Conservation (phyloP, 1,140 invertebrate genomes). For the Drosophila gunungcola region DNA sequence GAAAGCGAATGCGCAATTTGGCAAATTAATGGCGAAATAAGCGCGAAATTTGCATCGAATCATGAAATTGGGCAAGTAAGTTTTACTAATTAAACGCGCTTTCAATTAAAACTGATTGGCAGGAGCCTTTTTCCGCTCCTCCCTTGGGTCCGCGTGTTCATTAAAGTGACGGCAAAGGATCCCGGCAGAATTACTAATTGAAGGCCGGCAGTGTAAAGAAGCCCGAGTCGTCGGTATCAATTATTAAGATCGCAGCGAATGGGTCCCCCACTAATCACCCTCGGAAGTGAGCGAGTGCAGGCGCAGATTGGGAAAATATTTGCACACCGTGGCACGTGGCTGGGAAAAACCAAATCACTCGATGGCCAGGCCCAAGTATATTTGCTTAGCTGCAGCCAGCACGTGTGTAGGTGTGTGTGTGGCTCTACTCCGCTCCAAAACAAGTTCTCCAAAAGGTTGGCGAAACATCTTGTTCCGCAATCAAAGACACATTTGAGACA, state of each 20-base stretch:
- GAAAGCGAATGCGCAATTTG: conserved; percentile 57
- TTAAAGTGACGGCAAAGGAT: conserved; percentile 36
- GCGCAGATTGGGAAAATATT: conserved; percentile 44
- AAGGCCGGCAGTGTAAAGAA: conserved; percentile 25
- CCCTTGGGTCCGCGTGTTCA: conserved; percentile 14
- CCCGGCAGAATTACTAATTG: conserved; percentile 23
- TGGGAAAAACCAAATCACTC: conserved; percentile 12
- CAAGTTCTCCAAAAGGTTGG: background rate
- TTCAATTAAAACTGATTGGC: conserved; percentile 63
- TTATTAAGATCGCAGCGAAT: conserved; percentile 37
- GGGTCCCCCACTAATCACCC: background rate
- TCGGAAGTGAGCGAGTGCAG: conserved; percentile 21
- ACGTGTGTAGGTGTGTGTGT: conserved; percentile 27
- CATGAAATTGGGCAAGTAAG: conserved; percentile 52
- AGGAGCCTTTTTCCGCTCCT: background rate
- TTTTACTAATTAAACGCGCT: conserved; percentile 65
- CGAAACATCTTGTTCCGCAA: conserved; percentile 21
- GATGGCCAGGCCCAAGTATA: conserved; percentile 36
- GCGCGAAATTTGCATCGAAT: conserved; percentile 37
- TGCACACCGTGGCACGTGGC: conserved; percentile 51
- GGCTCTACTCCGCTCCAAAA: background rate
- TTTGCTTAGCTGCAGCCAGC: conserved; percentile 46
- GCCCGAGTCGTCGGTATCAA: conserved; percentile 31
- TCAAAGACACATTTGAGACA: conserved; percentile 19
- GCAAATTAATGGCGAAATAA: conserved; percentile 70